phyloP scores from a whole-genome alignment of 2,113 vertebrate genomes.

The Macrotis lagotis region DNA sequence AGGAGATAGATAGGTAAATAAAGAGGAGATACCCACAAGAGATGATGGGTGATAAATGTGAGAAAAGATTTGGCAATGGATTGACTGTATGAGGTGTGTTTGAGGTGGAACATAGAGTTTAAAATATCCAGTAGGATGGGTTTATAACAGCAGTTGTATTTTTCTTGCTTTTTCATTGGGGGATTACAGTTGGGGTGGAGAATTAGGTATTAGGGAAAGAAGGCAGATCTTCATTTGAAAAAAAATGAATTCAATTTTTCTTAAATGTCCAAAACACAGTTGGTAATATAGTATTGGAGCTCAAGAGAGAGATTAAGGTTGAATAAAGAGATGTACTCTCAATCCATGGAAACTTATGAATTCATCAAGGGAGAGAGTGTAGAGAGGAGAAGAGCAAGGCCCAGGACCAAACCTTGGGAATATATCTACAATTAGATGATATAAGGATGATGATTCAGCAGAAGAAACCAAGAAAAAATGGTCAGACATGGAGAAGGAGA shows the following conservation, averaged over 20 bases:
- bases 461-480: background rate
- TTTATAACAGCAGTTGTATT: background rate
- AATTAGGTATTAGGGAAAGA: background rate
- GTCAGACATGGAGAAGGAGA: background rate
- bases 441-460: background rate
- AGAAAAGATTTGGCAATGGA: background rate
- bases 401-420: background rate
- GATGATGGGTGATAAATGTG: too few relatives aligned
- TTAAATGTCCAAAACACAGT: background rate
- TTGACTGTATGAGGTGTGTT: background rate
- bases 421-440: background rate
- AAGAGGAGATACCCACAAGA: background rate
- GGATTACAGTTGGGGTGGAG: accelerated
- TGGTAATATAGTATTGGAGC: background rate
- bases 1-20: background rate
- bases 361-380: background rate
- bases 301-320: background rate
- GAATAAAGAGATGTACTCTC: background rate
- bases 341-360: background rate
- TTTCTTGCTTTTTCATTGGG: background rate
- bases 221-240: background rate
- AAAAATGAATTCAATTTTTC: background rate
- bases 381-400: background rate
- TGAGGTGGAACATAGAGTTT: background rate
- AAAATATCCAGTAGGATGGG: background rate